Base-by-base conservation (phyloP, 2,797 vertebrate species). In the Neosalanx taihuensis region DNA sequence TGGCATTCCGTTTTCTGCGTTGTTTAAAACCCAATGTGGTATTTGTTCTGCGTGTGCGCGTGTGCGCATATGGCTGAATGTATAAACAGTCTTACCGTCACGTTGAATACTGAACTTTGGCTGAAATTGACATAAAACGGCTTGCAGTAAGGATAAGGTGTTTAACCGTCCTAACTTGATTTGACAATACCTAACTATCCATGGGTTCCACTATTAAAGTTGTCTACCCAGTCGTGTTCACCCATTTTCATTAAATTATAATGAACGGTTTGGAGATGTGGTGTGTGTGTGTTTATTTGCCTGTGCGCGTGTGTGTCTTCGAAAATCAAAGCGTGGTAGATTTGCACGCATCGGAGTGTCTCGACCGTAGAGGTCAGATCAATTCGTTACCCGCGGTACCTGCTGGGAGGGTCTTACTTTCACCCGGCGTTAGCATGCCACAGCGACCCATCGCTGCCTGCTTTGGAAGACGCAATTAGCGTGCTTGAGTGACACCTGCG, bases 351-450 rank as follows among this genome's bases (percentile, higher is more conserved):
- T 81, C 76, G 75, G 71, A 76, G 73, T 53, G 70, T 75, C 70
- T 80, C 64, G 12, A 69, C 64, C 62, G 62, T 70, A 78, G 78
- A 81, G 81, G 82, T 83, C 82, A 81, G 76, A 78, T 83, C 78
- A 76, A 79, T 79, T 79, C 82, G 76, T 81, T 75, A 29, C 67
- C 67, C 17, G 71, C 66, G 63, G 69, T 68, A 70, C 56, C 72
- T 69, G 31, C 65, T 61, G 63, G 60, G 74, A 74, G 46, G 23
- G 63, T 35, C 65, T 61, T 20, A 12, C 57, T 29, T 49, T 46
- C 56, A 68, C 51, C 53, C 49, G n/a, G 57, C 31, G 61, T 31
- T 2, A n/a, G 15, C 18, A 23, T 1, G 35, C 71, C 29, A 63
- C 7, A n/a, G 65, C 4, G 15, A 70, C 13, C 57, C 7, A 56